Evolutionary conservation across 2,113 vertebrate genomes (phyloP).

Genomic region (Gila orcuttii): DNA sequence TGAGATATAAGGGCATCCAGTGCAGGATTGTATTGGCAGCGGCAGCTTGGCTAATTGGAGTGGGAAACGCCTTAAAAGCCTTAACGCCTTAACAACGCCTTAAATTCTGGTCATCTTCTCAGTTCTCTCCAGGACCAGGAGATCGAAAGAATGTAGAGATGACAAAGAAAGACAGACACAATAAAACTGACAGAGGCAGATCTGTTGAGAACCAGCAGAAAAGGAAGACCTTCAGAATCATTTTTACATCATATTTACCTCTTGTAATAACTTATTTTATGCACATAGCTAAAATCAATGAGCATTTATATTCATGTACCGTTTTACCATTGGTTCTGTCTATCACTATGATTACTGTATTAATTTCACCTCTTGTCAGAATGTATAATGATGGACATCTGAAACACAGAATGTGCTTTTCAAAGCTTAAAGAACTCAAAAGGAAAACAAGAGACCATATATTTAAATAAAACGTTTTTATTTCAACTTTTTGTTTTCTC

Average conservation of each 20-base stretch:
- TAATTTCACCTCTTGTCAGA: neutral
- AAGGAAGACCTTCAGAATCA: slow-evolving; percentile 23
- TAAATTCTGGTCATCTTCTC: no score
- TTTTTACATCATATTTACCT: slow-evolving; percentile 25
- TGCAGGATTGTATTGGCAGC: no score
- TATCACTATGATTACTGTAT: neutral
- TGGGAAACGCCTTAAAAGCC: no score
- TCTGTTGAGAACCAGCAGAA: slow-evolving; percentile 24
- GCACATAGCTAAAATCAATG: neutral
- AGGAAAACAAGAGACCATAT: neutral
- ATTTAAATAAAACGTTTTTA: neutral
- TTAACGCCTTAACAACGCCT: no score
- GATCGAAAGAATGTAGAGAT: neutral
- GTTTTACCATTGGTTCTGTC: neutral
- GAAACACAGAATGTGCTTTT: neutral
- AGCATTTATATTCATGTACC: neutral
- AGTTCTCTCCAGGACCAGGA: neutral
- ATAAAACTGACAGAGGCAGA: neutral
- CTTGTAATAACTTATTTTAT: neutral
- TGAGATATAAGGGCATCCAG: no score
- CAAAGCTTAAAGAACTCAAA: neutral
- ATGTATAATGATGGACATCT: neutral
- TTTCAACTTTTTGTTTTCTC: neutral
- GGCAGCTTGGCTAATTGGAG: no score
- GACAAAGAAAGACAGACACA: neutral